phyloP scores from a whole-genome alignment of 1,140 invertebrate genomes.

The Vanessa atalanta region DNA sequence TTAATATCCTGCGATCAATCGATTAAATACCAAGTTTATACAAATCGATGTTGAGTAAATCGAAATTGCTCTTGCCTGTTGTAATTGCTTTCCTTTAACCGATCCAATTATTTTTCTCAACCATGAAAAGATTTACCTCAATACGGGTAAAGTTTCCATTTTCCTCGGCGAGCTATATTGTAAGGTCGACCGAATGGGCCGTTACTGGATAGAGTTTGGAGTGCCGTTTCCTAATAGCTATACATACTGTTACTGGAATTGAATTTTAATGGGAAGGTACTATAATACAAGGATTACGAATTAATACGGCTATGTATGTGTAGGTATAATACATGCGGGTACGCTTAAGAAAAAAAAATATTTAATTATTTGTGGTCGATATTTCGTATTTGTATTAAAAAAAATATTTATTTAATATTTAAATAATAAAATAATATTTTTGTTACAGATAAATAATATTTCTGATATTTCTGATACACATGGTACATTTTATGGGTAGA shows the following conservation, averaged over 20 bases:
- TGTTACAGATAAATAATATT: too few relatives aligned
- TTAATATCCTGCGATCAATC: constrained; percentile 51
- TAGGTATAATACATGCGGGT: not conserved
- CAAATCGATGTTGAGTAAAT: constrained; percentile 70
- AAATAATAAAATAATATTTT: too few relatives aligned
- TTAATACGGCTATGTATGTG: not conserved
- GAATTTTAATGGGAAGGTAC: constrained; percentile 15
- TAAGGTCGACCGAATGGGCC: constrained; percentile 47
- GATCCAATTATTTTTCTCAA: constrained; percentile 76
- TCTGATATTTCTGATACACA: too few relatives aligned
- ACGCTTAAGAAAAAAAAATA: too few relatives aligned
- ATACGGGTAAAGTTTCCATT: constrained; percentile 64
- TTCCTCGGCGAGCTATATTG: constrained; percentile 65
- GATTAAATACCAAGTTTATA: constrained; percentile 69
- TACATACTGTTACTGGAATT: constrained; percentile 29
- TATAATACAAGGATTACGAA: not conserved
- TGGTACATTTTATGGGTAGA: too few relatives aligned
- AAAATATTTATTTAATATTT: too few relatives aligned
- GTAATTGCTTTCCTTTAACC: constrained; percentile 74
- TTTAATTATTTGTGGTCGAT: too few relatives aligned
- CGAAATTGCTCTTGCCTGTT: constrained; percentile 67
- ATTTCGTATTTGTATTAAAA: too few relatives aligned
- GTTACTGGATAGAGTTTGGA: constrained; percentile 34
- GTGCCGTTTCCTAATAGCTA: constrained; percentile 26
- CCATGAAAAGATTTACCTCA: constrained; percentile 67